Base-by-base conservation (phyloP, 1,140 invertebrate species). In the Arctopsyche grandis region DNA sequence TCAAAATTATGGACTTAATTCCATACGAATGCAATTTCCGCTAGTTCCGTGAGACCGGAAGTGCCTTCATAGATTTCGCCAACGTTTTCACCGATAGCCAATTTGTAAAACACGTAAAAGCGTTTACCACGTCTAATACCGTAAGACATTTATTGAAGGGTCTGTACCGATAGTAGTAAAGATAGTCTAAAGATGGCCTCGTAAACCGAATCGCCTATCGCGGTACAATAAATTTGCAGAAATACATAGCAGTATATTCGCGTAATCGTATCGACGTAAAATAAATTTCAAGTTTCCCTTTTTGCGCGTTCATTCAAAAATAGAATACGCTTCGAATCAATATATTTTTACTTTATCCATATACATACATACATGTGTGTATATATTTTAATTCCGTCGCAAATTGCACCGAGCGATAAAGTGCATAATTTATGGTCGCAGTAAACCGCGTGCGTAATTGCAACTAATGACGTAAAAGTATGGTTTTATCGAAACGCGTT, bases 41-140 rank as follows among this genome's bases (percentile, higher is more conserved):
- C 52, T 16, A 7, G 56, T 60, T 60, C 29, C 29, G n/a, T n/a
- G n/a, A n/a, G n/a, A 38, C 29, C 29, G 29, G 29, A 38, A 38
- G 29, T 38, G 29, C 29, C 29, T 38, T 38, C 29, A 38, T 38
- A 38, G 29, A 38, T 38, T 38, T 60, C 56, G 56, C 56, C 16
- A 52, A 52, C 10, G 10, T 52, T 22, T 26, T 22, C 63, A 21
- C 22, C 19, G 22, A 66, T 52, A n/a, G 63, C 24, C 63, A 66
- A 66, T 66, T 66, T 66, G 63, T 66, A 66, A 66, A 66, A 66
- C 63, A 66, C 63, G 24, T 66, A 66, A 66, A 66, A 66, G 63
- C 63, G 22, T 66, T 66, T 66, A 66, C 63, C 63, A 22, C 63
- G 12, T 66, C 63, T 66, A 66, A 66, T 66, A 66, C 63, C 22